A percentile compares a stretch with the other conserved stretches of the same genome.
Evolutionary conservation across 2,113 vertebrate species (phyloP).

Genomic region (Copsychus sechellarum): DNA sequence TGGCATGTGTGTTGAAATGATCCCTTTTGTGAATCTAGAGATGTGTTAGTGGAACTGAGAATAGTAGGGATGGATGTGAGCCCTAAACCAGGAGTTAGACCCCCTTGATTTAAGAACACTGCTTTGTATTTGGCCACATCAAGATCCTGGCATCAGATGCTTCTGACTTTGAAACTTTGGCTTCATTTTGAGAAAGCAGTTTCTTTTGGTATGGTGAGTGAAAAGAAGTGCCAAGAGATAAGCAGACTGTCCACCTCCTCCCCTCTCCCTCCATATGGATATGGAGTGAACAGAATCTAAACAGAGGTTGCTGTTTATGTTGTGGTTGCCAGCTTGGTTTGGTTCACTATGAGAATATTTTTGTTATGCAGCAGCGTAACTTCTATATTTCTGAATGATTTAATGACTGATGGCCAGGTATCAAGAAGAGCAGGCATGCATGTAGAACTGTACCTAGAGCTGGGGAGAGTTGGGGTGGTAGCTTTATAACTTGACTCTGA

Average conservation of each 20-base stretch:
- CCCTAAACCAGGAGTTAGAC: neutral
- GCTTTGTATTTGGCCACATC: neutral
- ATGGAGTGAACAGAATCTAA: neutral
- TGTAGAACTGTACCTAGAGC: rapidly evolving
- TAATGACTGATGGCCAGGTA: neutral
- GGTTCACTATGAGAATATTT: neutral
- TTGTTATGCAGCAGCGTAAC: rapidly evolving
- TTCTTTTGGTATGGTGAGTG: neutral
- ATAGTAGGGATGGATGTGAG: neutral
- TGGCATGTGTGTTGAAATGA: neutral
- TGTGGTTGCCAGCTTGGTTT: neutral
- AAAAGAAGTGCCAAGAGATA: neutral
- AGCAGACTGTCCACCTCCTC: rapidly evolving
- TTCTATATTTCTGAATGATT: neutral
- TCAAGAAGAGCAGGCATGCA: neutral
- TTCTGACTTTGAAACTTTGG: neutral
- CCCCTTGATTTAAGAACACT: neutral
- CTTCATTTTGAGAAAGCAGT: neutral
- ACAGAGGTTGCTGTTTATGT: neutral
- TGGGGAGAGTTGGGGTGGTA: neutral
- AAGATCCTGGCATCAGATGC: neutral
- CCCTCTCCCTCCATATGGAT: rapidly evolving
- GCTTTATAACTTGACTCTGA: neutral
- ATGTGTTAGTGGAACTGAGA: neutral
- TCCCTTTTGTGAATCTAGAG: neutral